Percentiles rank a stretch among this genome's conserved stretches.
These are phyloP conservation scores for Patagioenas fasciata DNA, from an alignment of 2,113 vertebrate species.

Conservation along the genomic window DNA sequence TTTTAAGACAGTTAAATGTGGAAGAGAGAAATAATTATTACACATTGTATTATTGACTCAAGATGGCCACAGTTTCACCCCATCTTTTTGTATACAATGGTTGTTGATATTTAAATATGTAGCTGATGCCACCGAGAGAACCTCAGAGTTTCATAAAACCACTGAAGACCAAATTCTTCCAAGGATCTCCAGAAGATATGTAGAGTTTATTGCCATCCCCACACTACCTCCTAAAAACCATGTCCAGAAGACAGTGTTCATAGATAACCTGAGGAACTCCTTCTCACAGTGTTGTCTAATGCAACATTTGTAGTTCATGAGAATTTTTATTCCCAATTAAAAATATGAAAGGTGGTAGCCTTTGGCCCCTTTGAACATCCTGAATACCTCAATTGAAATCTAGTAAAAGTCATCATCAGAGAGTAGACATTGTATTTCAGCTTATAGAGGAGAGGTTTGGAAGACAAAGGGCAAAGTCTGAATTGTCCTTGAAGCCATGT, in stretches of 20 bases:
- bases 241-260: neutral
- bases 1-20: neutral
- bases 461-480: neutral
- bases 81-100: neutral
- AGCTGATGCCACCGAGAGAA: neutral
- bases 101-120: neutral
- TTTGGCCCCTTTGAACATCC: neutral
- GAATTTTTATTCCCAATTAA: neutral
- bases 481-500: neutral
- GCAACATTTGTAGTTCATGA: neutral
- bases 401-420: neutral
- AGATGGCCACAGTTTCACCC: neutral
- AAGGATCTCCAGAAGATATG: neutral
- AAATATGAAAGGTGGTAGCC: neutral
- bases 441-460: slow-evolving; percentile 1
- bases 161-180: neutral
- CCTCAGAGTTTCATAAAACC: neutral
- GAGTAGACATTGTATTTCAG: neutral
- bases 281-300: neutral
- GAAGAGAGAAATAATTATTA: neutral
- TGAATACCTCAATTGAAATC: neutral
- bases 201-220: neutral
- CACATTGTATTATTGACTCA: neutral
- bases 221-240: neutral
- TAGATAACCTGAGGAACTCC: neutral